Evolutionary conservation across 2,888 invertebrate species (phyloP).

Genomic region (Caprella mutica): DNA sequence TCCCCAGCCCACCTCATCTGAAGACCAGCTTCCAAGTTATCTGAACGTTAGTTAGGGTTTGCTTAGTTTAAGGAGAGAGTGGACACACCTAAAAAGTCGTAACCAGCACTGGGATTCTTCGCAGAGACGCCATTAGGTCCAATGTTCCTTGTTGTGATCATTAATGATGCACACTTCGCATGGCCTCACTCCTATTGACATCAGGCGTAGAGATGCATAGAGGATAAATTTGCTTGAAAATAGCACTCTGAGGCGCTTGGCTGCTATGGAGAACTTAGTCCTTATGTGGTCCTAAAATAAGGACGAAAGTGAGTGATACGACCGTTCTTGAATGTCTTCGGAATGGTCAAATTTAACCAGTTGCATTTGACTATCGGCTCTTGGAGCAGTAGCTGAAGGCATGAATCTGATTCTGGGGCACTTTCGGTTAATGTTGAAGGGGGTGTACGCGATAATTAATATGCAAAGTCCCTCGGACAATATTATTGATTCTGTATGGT

Average conservation of each 20-base stretch:
- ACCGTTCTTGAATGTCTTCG: no score
- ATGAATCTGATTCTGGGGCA: not conserved
- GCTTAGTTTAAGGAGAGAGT: constrained; percentile 9
- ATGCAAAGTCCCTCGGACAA: constrained; percentile 11
- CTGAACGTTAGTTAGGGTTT: constrained; percentile 10
- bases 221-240: no score
- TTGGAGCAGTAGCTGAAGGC: no score
- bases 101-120: not conserved
- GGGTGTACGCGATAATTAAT: constrained; percentile 8
- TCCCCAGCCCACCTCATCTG: not conserved
- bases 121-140: not conserved
- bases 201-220: no score
- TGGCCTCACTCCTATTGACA: no score
- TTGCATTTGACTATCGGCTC: no score
- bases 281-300: no score
- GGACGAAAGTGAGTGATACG: no score
- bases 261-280: no score
- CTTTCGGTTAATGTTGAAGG: constrained; percentile 6
- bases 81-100: not conserved
- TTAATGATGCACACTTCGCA: no score
- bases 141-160: not conserved
- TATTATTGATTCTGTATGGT: constrained; percentile 9
- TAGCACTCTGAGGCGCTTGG: no score
- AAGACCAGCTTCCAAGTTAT: not conserved
- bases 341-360: no score